A percentile compares a stretch with the other conserved stretches of the same genome.
Evolutionary conservation across 2,888 invertebrate species (phyloP).

Genomic region (Tryphoninae sp.): DNA sequence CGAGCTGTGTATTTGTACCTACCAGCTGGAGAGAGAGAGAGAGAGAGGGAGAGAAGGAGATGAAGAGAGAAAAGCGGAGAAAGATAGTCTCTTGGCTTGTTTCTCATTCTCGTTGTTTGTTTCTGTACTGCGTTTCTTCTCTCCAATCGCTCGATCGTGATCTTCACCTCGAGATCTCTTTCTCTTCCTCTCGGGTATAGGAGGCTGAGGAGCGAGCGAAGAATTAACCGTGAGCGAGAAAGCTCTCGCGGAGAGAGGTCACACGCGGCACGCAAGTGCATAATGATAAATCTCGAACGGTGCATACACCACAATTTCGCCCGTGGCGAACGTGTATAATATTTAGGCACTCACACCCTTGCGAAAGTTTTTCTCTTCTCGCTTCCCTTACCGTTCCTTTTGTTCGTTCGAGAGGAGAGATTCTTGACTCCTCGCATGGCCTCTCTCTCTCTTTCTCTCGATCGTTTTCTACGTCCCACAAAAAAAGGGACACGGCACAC

Average conservation of each 20-base stretch:
- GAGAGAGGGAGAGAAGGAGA: slow-evolving; percentile 31
- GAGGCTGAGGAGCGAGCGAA: slow-evolving; percentile 1
- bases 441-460: slow-evolving; percentile 14
- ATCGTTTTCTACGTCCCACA: slow-evolving; percentile 9
- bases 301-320: slow-evolving; percentile 16
- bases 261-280: slow-evolving; percentile 57
- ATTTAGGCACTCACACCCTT: slow-evolving; percentile 40
- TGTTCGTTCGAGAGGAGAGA: slow-evolving; percentile 46
- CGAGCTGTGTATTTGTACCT: slow-evolving; percentile 33
- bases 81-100: slow-evolving; percentile 10
- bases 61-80: slow-evolving; percentile 8
- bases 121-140: slow-evolving; percentile 25
- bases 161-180: slow-evolving; percentile 56
- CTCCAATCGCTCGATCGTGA: slow-evolving; percentile 60
- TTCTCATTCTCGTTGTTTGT: slow-evolving; percentile 26
- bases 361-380: slow-evolving; percentile 38
- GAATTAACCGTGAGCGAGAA: slow-evolving; percentile 43
- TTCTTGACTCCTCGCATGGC: slow-evolving; percentile 27
- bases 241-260: slow-evolving; percentile 44
- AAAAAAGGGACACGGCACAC: slow-evolving; percentile 32
- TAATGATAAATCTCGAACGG: slow-evolving; percentile 61
- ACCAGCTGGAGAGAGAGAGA: slow-evolving; percentile 34
- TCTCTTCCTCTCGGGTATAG: slow-evolving; percentile 11
- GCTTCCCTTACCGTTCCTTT: slow-evolving; percentile 31
- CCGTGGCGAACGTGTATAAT: slow-evolving; percentile 39